A percentile compares a stretch with the other conserved stretches of the same genome.
phyloP scores from a whole-genome alignment of 2,797 vertebrate species.

The Scomberomorus guttatus region DNA sequence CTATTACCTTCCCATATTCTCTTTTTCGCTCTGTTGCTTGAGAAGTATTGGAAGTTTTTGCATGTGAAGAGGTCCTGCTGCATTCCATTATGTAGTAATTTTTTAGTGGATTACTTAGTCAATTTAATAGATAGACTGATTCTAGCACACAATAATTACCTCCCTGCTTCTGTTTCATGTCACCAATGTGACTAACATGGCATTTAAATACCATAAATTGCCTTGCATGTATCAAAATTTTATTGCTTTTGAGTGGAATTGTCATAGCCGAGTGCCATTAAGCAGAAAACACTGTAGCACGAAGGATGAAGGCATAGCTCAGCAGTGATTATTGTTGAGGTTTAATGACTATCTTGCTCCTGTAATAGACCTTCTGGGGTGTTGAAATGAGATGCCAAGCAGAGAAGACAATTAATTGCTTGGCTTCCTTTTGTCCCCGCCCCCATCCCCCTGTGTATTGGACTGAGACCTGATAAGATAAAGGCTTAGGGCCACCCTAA shows the following conservation, averaged over 20 bases:
- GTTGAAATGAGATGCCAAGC: constrained; percentile 87
- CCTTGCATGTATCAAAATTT: constrained; percentile 62
- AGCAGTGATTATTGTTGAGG: constrained; percentile 87
- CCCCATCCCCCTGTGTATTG: constrained; percentile 75
- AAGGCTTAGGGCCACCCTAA: constrained; percentile 80
- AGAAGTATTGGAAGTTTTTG: constrained; percentile 40
- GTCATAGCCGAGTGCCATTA: constrained; percentile 74
- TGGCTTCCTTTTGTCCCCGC: constrained; percentile 83
- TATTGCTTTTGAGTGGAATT: constrained; percentile 75
- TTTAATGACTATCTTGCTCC: constrained; percentile 87
- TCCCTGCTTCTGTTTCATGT: constrained; percentile 59
- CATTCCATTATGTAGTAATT: constrained; percentile 35
- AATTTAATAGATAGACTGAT: constrained; percentile 56
- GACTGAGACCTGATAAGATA: constrained; percentile 84
- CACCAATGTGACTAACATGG: constrained; percentile 52
- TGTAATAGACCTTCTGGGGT: constrained; percentile 88
- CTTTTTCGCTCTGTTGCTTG: constrained; percentile 31
- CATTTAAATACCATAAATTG: constrained; percentile 69
- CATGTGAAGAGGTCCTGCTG: constrained; percentile 51
- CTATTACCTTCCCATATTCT: constrained; percentile 53
- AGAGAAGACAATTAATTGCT: constrained; percentile 89
- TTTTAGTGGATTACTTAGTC: constrained; percentile 47
- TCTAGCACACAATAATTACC: constrained; percentile 52
- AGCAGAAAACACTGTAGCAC: constrained; percentile 72
- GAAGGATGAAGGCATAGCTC: constrained; percentile 80